Base-by-base conservation (phyloP, 2,797 vertebrate species). In the Hippoglossus hippoglossus region DNA sequence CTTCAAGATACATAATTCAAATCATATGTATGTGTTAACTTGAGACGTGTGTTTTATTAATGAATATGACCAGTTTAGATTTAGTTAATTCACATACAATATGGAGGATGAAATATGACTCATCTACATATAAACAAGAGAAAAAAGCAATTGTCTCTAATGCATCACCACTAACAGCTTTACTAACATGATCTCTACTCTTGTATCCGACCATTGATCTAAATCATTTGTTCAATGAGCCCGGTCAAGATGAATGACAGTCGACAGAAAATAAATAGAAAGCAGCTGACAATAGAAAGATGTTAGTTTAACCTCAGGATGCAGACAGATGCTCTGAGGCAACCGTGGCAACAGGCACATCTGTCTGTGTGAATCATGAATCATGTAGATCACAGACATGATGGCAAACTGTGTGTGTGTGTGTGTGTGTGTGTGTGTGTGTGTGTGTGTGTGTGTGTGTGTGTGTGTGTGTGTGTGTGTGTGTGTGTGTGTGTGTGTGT, bases 321-420 rank as follows among this genome's bases (percentile, higher is more conserved):
- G 53, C 74, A 69, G 76, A 79, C 82, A 67, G 70, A 62, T 26
- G 52, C 53, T 67, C 31, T 13, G 46, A 12, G 31, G 31, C 31
- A 2, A 34, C 31, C 41, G 16, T 66, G 73, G 78, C 59, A 58
- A 44, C 18, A 59, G 82, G 69, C 54, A 71, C 6, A 19, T 74
- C 62, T 88, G 87, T 86, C 82, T 80, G 44, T 31, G 3, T 60
- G 60, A 53, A 67, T 85, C 56, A 65, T 24, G 21, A 13, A 39
- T 39, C 36, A 39, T 39, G 75, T 56, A 5, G n/a, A 72, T 55
- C 61, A 65, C 18, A 65, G 57, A 56, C 57, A 62, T 47, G 18
- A 44, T 50, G 62, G 18, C 36, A 52, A 74, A 73, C 44, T 44
- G 31, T 65, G 5, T 63, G 12, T 58, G n/a, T 34, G 25, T 59